These are phyloP conservation scores for Oscheius onirici DNA, from an alignment of 2,888 invertebrate genomes.

Conservation along the genomic window DNA sequence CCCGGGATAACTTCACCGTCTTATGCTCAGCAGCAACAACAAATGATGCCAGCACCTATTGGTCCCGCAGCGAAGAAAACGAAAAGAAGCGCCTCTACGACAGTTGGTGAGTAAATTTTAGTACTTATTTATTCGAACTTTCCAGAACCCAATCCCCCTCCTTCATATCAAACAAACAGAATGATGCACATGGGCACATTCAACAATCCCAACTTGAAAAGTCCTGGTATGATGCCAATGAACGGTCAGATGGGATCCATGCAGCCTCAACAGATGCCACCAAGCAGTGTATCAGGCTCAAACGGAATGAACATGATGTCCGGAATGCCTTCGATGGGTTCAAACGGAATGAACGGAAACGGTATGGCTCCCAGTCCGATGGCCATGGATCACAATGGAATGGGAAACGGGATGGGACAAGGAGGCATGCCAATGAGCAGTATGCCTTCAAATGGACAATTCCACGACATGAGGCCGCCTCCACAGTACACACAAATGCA, in stretches of 20 bases:
- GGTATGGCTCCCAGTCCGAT: not conserved
- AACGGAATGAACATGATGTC: constrained; percentile 5
- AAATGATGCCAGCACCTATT: constrained; percentile 17
- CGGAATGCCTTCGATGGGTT: not conserved
- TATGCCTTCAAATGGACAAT: constrained; percentile 8
- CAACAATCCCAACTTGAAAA: constrained; percentile 20
- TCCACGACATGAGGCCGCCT: constrained; percentile 1
- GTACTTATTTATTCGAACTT: not conserved
- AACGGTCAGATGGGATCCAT: not conserved
- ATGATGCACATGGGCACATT: constrained; percentile 20
- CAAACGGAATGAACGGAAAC: constrained; percentile 1
- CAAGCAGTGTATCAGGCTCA: not conserved
- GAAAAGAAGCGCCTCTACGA: constrained; percentile 18
- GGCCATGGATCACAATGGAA: constrained; percentile 6
- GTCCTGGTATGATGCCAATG: constrained; percentile 5
- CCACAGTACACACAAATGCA: constrained; percentile 20
- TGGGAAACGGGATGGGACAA: constrained; percentile 6
- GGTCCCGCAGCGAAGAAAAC: constrained; percentile 19
- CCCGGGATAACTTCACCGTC: constrained; percentile 21
- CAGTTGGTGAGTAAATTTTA: not conserved
- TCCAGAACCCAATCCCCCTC: constrained; percentile 1
- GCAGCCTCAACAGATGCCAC: not conserved
- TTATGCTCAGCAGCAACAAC: constrained; percentile 22
- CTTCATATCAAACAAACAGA: constrained; percentile 12
- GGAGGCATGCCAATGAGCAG: constrained; percentile 8